These are phyloP conservation scores for Amblyopsis hoosieri DNA, from an alignment of 2,797 vertebrate species.

Conservation along the genomic window DNA sequence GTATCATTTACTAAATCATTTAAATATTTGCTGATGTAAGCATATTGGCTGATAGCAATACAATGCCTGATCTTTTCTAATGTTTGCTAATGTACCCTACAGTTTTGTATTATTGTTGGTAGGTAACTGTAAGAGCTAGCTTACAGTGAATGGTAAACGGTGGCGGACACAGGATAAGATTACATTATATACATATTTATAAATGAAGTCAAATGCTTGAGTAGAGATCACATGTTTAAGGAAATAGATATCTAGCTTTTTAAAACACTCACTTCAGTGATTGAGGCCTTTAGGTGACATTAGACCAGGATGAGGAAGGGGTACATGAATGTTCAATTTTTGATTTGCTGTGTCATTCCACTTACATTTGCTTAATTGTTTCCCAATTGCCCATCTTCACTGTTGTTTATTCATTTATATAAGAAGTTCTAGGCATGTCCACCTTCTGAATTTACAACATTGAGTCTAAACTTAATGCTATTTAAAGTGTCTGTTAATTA, in stretches of 20 bases:
- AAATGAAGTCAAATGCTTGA: too few relatives aligned
- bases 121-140: too few relatives aligned
- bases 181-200: too few relatives aligned
- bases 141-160: too few relatives aligned
- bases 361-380: conserved; percentile 26
- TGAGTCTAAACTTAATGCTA: conserved; percentile 1
- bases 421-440: background rate
- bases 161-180: too few relatives aligned
- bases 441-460: background rate
- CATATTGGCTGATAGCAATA: too few relatives aligned
- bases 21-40: background rate
- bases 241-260: conserved; percentile 13
- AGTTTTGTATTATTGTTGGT: too few relatives aligned
- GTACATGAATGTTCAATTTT: conserved; percentile 47
- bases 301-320: conserved; percentile 25
- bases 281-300: conserved; percentile 35
- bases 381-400: conserved; percentile 1
- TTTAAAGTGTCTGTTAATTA: conserved; percentile 13
- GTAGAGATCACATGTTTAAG: background rate
- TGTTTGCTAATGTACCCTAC: too few relatives aligned
- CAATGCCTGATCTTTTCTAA: too few relatives aligned
- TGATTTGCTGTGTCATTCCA: conserved; percentile 23
- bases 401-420: background rate
- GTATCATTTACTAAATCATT: background rate
- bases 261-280: conserved; percentile 20